phyloP scores from a whole-genome alignment of 2,888 invertebrate species.

The Saturnia pavonia region DNA sequence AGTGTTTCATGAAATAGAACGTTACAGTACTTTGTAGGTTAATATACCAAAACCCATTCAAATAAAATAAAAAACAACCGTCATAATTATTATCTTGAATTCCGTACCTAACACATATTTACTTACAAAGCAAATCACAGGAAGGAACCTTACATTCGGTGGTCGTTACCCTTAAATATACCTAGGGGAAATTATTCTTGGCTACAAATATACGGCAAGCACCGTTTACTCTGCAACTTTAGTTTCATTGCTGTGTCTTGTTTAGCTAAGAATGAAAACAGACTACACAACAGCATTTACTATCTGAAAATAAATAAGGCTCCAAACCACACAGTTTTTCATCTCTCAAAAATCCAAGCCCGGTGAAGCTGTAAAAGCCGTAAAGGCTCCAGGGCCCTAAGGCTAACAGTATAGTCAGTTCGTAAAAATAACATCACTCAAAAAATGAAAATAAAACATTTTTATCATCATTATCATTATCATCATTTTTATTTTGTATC shows the following conservation, averaged over 20 bases:
- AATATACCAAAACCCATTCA: background rate
- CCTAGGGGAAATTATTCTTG: background rate
- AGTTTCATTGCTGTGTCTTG: background rate
- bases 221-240: background rate
- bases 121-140: background rate
- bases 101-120: background rate
- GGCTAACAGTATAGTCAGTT: too few relatives aligned
- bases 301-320: background rate
- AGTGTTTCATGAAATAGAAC: too few relatives aligned
- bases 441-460: too few relatives aligned
- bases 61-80: background rate
- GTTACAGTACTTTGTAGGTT: too few relatives aligned
- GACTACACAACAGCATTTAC: background rate
- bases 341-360: too few relatives aligned
- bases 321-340: background rate
- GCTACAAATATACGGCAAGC: background rate
- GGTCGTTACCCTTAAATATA: conserved; percentile 2
- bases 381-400: too few relatives aligned
- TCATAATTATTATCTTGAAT: background rate
- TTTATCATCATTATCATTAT: too few relatives aligned
- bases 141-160: background rate
- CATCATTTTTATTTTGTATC: too few relatives aligned
- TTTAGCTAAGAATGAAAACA: background rate
- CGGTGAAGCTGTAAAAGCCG: too few relatives aligned
- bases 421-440: too few relatives aligned